A percentile compares a stretch with the other conserved stretches of the same genome.
phyloP scores from a whole-genome alignment of 2,113 vertebrate genomes.

The Notechis scutatus region DNA sequence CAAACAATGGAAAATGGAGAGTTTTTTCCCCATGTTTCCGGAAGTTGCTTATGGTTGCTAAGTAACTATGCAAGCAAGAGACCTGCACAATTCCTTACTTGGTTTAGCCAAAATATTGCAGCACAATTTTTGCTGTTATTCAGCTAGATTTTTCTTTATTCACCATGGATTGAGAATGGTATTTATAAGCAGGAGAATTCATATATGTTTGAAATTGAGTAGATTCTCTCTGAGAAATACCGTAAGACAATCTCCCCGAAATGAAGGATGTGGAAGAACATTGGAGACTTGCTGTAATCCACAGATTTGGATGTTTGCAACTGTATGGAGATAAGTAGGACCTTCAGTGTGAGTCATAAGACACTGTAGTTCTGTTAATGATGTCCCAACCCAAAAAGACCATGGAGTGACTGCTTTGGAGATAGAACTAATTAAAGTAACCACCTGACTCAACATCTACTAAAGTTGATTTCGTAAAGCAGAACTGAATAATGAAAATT shows the following conservation, averaged over 20 bases:
- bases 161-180: neutral
- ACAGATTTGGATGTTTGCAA: neutral
- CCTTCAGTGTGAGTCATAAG: conserved; percentile 10
- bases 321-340: neutral
- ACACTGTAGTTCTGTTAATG: neutral
- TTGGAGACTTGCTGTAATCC: accelerated
- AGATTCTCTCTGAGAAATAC: neutral
- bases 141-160: neutral
- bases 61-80: conserved; percentile 76
- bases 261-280: neutral
- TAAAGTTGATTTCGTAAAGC: neutral
- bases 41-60: conserved; percentile 70
- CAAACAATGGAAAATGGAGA: conserved; percentile 20
- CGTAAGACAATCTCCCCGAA: neutral
- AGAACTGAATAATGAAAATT: conserved; percentile 7
- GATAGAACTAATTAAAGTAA: neutral
- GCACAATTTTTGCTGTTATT: neutral
- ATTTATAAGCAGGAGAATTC: neutral
- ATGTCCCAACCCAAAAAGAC: neutral
- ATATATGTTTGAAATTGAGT: neutral
- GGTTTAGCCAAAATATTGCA: conserved; percentile 64
- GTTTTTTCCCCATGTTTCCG: conserved; percentile 24
- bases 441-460: neutral
- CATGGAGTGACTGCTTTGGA: neutral
- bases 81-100: conserved; percentile 65